Conservation (phyloP, 1,140 invertebrate genomes). For the Drosophila micromelanica region DNA sequence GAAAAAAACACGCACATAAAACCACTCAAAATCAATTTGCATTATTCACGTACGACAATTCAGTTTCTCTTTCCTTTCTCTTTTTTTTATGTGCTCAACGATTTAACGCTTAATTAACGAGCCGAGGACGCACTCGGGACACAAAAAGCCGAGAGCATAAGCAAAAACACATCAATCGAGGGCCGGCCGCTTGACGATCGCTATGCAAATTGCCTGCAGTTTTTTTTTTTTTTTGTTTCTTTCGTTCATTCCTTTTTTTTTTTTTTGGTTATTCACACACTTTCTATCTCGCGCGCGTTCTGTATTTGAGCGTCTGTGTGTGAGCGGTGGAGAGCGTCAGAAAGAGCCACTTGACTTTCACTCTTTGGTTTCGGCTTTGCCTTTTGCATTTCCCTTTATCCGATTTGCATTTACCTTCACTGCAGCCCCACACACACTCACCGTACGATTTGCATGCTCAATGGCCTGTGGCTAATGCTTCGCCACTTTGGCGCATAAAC, state of each 20-base stretch:
- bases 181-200: conserved; percentile 44
- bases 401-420: conserved; percentile 17
- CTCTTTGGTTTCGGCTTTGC: conserved; percentile 47
- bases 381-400: conserved; percentile 12
- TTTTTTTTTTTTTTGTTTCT: conserved; percentile 16
- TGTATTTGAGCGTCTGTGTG: conserved; percentile 1
- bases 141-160: conserved; percentile 14
- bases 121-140: conserved; percentile 31
- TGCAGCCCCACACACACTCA: conserved; percentile 13
- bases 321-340: conserved; percentile 51
- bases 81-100: conserved; percentile 57
- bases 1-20: conserved; percentile 38
- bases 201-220: conserved; percentile 68
- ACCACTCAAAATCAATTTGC: conserved; percentile 74
- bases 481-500: conserved; percentile 56
- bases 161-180: conserved; percentile 11
- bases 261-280: conserved; percentile 10
- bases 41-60: conserved; percentile 46
- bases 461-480: conserved; percentile 52
- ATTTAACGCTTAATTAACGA: conserved; percentile 80
- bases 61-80: conserved; percentile 17
- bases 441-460: conserved; percentile 51
- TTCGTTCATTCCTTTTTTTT: not conserved
- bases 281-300: conserved; percentile 22
- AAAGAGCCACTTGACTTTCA: conserved; percentile 77